Evolutionary conservation across 2,797 vertebrate genomes (phyloP).

Genomic region (Streptopelia turtur): DNA sequence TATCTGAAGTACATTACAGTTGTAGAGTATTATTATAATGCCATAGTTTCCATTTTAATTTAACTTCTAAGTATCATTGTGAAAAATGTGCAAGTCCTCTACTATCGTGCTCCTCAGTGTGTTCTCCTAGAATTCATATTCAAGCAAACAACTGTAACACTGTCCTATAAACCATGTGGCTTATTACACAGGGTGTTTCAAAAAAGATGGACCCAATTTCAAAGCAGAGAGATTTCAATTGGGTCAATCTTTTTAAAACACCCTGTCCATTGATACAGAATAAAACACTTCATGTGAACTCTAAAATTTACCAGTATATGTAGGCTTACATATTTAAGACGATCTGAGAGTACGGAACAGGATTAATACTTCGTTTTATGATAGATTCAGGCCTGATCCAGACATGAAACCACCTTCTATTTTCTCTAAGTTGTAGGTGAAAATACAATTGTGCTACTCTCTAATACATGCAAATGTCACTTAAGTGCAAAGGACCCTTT

Average conservation of each 20-base stretch:
- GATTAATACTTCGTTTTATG: neutral
- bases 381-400: neutral
- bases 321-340: neutral
- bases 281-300: neutral
- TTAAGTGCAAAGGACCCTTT: neutral
- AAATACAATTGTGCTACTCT: neutral
- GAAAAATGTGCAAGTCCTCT: neutral
- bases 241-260: too few relatives aligned
- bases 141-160: neutral
- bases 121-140: neutral
- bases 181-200: neutral
- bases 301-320: neutral
- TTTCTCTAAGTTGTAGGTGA: neutral
- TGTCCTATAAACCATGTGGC: neutral
- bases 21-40: neutral
- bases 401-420: neutral
- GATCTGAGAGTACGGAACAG: neutral
- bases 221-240: too few relatives aligned
- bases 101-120: neutral
- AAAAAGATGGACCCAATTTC: too few relatives aligned
- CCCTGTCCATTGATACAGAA: neutral
- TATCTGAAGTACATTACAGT: neutral
- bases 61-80: neutral
- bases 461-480: neutral
- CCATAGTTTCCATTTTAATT: neutral